Evolutionary conservation across 1,140 invertebrate species (phyloP), one percentile per base, ranked within the genome.

Genomic region (Stegodyphus dumicola): DNA sequence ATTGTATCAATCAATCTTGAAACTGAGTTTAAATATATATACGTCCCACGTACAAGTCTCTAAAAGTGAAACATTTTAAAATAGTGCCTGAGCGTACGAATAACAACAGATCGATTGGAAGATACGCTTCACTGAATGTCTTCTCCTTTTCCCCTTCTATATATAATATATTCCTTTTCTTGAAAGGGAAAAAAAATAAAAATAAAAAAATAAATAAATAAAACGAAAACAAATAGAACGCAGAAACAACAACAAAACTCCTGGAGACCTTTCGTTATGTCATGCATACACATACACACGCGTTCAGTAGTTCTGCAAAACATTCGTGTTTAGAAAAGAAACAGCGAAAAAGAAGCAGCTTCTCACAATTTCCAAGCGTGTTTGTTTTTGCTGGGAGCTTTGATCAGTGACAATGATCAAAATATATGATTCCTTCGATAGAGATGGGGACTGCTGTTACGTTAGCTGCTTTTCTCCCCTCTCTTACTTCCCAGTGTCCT

Each of bases 371-470:
- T 77, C 75, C 75, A 13, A 77, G 75, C 7, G 51, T 77, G 75
- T 77, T 77, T 77, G 75, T 77, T 77, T 77, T 77, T 60, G 75
- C 11, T 51, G 60, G 60, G 33, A 77, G 75, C 60, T 77, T 65
- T 77, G 75, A 77, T 77, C 75, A 49, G 75, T 65, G 75, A 77
- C 75, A 77, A 77, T 77, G 75, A 77, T 77, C 75, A 77, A 49
- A 77, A 77, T 77, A 77, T 77, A 77, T 65, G 60, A 65, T 56
- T 77, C 11, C 33, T 49, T 77, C 6, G 10, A 2, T 13, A 49
- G 13, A 11, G 15, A 13, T 17, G 11, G 6, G 56, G 54, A n/a
- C 18, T n/a, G 7, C 9, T n/a, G 10, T 3, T 77, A n/a, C 75
- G 33, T 33, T 11, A 11, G 10, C 7, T 0, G 5, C 18, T 7